Percentiles rank a stretch among this genome's conserved stretches.
Conservation (phyloP, 2,888 invertebrate species). For the Apodemia duryi region DNA sequence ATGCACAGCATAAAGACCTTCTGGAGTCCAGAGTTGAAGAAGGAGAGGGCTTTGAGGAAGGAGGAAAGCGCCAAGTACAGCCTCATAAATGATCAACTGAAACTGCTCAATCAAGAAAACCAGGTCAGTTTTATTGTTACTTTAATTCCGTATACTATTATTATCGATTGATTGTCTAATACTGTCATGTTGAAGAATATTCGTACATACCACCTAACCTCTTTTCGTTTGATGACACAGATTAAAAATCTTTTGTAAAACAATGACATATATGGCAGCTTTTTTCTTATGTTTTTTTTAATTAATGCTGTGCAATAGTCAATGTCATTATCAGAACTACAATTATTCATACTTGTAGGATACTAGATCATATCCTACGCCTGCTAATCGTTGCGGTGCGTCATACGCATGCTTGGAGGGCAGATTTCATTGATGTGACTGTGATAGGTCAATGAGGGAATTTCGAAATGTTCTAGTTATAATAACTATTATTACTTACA, state of each 20-base stretch:
- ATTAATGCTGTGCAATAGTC: background rate
- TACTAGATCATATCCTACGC: constrained; percentile 27
- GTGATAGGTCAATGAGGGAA: constrained; percentile 36
- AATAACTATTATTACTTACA: constrained; percentile 10
- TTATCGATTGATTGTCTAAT: constrained; percentile 19
- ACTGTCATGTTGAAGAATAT: constrained; percentile 8
- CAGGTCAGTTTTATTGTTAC: constrained; percentile 83
- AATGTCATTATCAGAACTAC: constrained; percentile 12
- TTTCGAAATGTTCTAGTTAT: constrained; percentile 32
- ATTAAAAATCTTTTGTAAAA: constrained; percentile 3
- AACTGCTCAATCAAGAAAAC: constrained; percentile 96
- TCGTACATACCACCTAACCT: background rate
- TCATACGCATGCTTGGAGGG: constrained; percentile 48
- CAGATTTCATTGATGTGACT: constrained; percentile 41
- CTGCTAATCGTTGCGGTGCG: constrained; percentile 39
- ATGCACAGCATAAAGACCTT: constrained; percentile 99
- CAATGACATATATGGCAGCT: constrained; percentile 3
- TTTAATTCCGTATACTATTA: background rate
- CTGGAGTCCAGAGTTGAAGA: constrained; percentile 99
- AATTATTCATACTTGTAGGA: background rate
- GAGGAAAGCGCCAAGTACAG: constrained; percentile 99
- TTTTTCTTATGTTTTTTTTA: constrained; percentile 17
- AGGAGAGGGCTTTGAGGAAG: constrained; percentile 96
- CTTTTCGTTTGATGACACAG: background rate
- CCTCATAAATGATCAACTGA: constrained; percentile 97